Conservation (phyloP, 2,888 invertebrate species). For the Hylaea fasciaria region DNA sequence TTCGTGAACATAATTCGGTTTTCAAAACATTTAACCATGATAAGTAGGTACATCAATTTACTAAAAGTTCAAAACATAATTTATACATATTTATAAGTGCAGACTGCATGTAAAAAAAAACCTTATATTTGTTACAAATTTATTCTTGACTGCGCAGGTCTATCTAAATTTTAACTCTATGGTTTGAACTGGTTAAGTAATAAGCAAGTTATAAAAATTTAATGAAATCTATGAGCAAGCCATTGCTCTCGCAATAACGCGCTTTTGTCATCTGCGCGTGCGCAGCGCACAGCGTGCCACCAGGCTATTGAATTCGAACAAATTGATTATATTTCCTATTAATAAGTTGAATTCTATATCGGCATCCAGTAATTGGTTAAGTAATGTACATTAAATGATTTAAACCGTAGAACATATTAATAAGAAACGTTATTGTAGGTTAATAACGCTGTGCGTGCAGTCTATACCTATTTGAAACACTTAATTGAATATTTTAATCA, state of each 20-base stretch:
- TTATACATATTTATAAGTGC: no score
- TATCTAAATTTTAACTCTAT: constrained; percentile 39
- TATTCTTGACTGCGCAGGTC: constrained; percentile 21
- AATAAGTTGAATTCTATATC: constrained; percentile 21
- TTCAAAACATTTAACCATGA: no score
- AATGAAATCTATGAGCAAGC: constrained; percentile 76
- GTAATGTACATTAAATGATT: constrained; percentile 21
- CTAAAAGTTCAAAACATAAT: no score
- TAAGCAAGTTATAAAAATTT: constrained; percentile 68
- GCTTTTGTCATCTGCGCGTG: constrained; percentile 71
- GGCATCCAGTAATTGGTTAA: constrained; percentile 27
- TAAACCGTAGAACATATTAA: background rate
- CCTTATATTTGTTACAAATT: background rate
- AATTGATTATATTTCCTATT: constrained; percentile 72
- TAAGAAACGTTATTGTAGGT: background rate
- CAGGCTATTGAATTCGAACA: constrained; percentile 61
- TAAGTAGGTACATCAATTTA: no score
- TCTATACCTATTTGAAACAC: background rate
- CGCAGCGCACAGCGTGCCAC: constrained; percentile 54
- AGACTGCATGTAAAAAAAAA: no score
- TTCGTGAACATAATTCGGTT: no score
- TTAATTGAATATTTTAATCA: background rate
- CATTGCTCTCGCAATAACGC: constrained; percentile 61
- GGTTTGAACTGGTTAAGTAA: constrained; percentile 22
- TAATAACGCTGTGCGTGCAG: background rate